Evolutionary conservation across 2,113 vertebrate genomes (phyloP).

Genomic region (Laticauda colubrina): DNA sequence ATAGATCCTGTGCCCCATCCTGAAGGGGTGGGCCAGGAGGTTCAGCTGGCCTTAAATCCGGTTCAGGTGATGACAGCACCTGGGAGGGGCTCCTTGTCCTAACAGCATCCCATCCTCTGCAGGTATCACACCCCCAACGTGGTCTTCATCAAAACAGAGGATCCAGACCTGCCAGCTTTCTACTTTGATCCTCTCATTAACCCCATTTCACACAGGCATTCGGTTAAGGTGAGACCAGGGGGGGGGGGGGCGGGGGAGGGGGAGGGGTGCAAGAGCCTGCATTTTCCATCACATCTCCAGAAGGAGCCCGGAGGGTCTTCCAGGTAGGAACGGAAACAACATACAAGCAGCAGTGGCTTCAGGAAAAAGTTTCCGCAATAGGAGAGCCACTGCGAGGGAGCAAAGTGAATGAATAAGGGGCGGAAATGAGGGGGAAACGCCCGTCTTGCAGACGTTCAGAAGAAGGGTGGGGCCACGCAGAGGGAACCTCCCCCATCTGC

Average conservation of each 20-base stretch:
- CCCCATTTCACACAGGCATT: conserved; percentile 96
- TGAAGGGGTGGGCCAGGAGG: neutral
- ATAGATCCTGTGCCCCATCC: fast-evolving
- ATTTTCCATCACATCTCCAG: neutral
- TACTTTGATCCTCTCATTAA: conserved; percentile 99
- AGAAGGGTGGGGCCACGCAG: neutral
- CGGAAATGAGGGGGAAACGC: neutral
- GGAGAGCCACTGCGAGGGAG: neutral
- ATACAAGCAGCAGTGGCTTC: neutral
- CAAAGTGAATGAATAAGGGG: neutral
- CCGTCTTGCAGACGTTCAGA: fast-evolving
- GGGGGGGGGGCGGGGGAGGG: neutral
- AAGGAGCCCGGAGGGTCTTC: neutral
- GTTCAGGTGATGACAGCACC: neutral
- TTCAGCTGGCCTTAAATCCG: neutral
- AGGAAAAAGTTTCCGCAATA: neutral
- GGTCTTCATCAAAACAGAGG: conserved; percentile 98
- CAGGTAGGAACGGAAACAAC: neutral
- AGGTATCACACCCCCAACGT: conserved; percentile 99
- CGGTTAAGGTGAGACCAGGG: conserved; percentile 84
- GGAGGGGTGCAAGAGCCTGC: neutral
- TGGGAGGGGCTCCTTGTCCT: neutral
- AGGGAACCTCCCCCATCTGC: neutral
- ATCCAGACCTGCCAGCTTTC: conserved; percentile 97
- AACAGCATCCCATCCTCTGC: neutral